A percentile compares a stretch with the other conserved stretches of the same genome.
These are phyloP conservation scores for Blennius ocellaris DNA, from an alignment of 2,113 vertebrate species.

Conservation along the genomic window DNA sequence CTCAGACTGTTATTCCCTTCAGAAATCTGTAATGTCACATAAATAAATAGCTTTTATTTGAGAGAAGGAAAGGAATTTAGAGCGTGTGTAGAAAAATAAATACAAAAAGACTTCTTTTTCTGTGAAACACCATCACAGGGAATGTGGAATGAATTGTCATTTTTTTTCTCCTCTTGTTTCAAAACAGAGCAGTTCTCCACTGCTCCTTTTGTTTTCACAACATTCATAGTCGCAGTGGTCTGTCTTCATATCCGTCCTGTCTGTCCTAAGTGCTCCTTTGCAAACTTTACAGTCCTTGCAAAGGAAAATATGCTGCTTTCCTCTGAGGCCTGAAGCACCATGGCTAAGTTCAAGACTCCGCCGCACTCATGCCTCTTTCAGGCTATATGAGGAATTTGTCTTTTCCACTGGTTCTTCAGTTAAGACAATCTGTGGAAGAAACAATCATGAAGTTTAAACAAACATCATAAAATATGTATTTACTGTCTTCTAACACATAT, in stretches of 20 bases:
- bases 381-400: conserved; percentile 7
- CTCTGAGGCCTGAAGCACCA: conserved; percentile 57
- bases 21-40: conserved; percentile 92
- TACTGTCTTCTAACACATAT: not conserved
- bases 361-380: conserved; percentile 38
- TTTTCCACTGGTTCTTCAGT: conserved; percentile 46
- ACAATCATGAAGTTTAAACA: not conserved
- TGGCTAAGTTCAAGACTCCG: conserved; percentile 17
- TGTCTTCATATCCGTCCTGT: conserved; percentile 67
- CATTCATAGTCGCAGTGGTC: conserved; percentile 91
- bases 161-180: conserved; percentile 48
- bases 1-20: conserved; percentile 93
- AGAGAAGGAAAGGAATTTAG: conserved; percentile 73
- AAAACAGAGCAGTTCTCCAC: conserved; percentile 59
- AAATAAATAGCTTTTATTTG: conserved; percentile 97
- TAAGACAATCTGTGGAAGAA: conserved; percentile 58
- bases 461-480: no score
- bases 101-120: conserved; percentile 71
- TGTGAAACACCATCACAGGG: conserved; percentile 66
- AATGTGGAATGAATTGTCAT: conserved; percentile 68
- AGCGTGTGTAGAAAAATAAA: conserved; percentile 82
- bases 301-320: conserved; percentile 58
- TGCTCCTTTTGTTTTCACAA: conserved; percentile 81
- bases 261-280: conserved; percentile 89
- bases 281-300: conserved; percentile 66